Percentiles rank a stretch among this genome's conserved stretches.
These are phyloP conservation scores for Eilema sororculum DNA, from an alignment of 2,888 invertebrate genomes.

Conservation along the genomic window DNA sequence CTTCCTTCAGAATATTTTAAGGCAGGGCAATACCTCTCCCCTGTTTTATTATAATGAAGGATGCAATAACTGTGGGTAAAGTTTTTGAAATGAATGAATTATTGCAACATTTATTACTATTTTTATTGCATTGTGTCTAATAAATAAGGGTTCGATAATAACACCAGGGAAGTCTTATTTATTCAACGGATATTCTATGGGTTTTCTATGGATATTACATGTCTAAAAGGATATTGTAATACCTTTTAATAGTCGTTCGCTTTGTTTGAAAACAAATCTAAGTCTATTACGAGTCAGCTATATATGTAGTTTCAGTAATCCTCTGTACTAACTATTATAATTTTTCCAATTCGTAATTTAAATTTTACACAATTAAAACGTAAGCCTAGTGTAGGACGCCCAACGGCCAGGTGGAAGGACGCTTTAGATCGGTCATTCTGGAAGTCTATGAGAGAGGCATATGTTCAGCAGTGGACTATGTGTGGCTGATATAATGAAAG, in stretches of 20 bases:
- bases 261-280: neutral
- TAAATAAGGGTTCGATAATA: conserved; percentile 41
- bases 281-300: neutral
- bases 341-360: no score
- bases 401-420: no score
- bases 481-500: no score
- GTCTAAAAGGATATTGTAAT: conserved; percentile 1
- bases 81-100: conserved; percentile 44
- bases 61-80: conserved; percentile 40
- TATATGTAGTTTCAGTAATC: neutral
- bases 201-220: neutral
- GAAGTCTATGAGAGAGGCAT: no score
- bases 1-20: conserved; percentile 44
- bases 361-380: no score
- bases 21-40: conserved; percentile 41
- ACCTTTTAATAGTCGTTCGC: neutral
- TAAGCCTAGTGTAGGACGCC: no score
- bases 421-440: no score
- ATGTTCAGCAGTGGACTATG: no score
- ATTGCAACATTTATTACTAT: conserved; percentile 52
- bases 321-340: no score
- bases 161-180: conserved; percentile 35
- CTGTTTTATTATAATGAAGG: conserved; percentile 53
- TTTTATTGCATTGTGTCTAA: conserved; percentile 44
- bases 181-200: conserved; percentile 32